Conservation (phyloP, 2,113 vertebrate species). For the Urocitellus parryii region DNA sequence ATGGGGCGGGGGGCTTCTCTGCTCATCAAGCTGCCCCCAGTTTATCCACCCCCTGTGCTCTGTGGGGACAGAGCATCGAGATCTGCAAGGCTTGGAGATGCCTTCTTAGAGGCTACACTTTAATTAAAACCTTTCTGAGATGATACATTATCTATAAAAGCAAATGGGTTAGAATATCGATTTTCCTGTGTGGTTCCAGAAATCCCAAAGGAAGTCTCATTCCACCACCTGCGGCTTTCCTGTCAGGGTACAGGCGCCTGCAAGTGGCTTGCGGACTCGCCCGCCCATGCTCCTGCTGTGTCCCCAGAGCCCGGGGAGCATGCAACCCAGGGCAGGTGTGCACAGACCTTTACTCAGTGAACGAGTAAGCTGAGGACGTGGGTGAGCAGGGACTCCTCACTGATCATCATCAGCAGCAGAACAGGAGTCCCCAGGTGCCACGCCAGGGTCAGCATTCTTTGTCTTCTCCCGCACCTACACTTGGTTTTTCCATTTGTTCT, state of each 20-base stretch:
- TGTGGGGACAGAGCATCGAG: neutral
- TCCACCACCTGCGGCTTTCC: neutral
- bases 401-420: neutral
- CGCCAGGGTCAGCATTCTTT: neutral
- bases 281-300: too few relatives aligned
- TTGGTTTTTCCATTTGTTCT: neutral
- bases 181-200: conserved; percentile 54
- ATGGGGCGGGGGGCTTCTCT: fast-evolving
- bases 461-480: neutral
- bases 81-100: neutral
- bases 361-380: neutral
- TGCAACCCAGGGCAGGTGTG: neutral
- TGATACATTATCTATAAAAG: conserved; percentile 73
- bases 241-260: neutral
- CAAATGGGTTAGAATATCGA: conserved; percentile 69
- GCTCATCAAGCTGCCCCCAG: fast-evolving
- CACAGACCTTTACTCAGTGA: neutral
- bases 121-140: conserved; percentile 78
- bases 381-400: fast-evolving
- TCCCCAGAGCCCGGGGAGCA: neutral
- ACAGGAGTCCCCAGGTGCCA: neutral
- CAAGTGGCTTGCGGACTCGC: too few relatives aligned
- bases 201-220: conserved; percentile 37
- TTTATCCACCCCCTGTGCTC: neutral
- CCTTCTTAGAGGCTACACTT: conserved; percentile 12